Evolutionary conservation across 2,113 vertebrate species (phyloP).

Genomic region (Beaufortia kweichowensis): DNA sequence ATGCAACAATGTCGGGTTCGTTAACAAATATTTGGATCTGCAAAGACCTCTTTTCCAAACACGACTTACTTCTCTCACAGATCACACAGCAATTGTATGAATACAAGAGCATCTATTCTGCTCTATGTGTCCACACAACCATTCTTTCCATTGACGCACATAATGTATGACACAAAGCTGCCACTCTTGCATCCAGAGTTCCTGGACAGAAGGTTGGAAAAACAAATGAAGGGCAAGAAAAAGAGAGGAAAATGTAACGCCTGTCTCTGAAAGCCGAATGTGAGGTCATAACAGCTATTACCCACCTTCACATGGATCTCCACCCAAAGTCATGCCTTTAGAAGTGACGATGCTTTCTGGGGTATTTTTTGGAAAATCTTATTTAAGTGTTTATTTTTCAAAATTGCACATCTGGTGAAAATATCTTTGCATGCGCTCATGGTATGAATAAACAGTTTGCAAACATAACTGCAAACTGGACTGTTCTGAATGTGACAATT

Average conservation of each 20-base stretch:
- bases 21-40: too few species aligned
- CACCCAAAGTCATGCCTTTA: background rate
- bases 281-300: constrained; percentile 30
- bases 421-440: background rate
- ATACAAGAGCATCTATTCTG: background rate
- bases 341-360: background rate
- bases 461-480: background rate
- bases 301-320: constrained; percentile 1
- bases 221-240: background rate
- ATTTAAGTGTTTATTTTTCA: background rate
- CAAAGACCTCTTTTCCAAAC: too few species aligned
- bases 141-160: constrained; percentile 8
- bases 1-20: too few species aligned
- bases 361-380: background rate
- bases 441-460: background rate
- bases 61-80: background rate
- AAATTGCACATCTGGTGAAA: constrained; percentile 3
- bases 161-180: background rate
- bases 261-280: constrained; percentile 1
- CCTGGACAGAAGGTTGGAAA: constrained; percentile 26
- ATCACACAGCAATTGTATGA: background rate
- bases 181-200: background rate
- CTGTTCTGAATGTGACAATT: too few species aligned
- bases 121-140: background rate
- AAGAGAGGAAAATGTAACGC: background rate